Base-by-base conservation (phyloP, 2,113 vertebrate genomes). In the Mola mola region DNA sequence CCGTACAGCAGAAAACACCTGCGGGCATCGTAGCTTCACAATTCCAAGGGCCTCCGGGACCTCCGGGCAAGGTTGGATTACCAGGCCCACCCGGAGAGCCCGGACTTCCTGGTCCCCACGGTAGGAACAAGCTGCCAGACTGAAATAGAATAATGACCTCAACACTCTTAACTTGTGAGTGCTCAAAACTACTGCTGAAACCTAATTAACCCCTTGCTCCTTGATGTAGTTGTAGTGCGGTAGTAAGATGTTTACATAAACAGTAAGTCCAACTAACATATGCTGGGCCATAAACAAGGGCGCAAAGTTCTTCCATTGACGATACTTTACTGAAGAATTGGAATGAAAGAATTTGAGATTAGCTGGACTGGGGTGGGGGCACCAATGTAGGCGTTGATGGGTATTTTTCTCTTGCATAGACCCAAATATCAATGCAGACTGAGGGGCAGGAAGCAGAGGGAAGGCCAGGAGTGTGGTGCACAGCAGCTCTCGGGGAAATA, bases 21-120 rank as follows among this genome's bases (percentile, higher is more conserved):
- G 95, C 95, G 28, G 94, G 94, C 20, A 93, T 99, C 89, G 82
- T 97, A 69, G 94, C 95, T 5, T 88, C 95, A 5, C 94, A 96
- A 25, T 55, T 91, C 42, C 88, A 94, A 10, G 95, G 95, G 3
- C 93, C 93, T 61, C 95, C 95, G 42, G 96, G 97, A 9, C 92
- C 92, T 8, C 94, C 95, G 13, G 97, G 97, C 67, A 94, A 93
- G 46, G 94, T 95, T 4, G 97, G 97, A 5, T 87, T 93, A 57
- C 94, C 95, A 22, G 96, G 96, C 11, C 88, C 93, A 3, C 94
- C 94, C 49, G 97, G 96, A 88, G 94, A 95, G 65, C 92, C 93
- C 31, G 93, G 93, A 47, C 81, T 88, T 65, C 85, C 91, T 37
- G 96, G 97, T 48, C 81, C 93, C 67, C 95, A 95, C 95, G 97